These are phyloP conservation scores for Mirza zaza DNA, from an alignment of 2,113 vertebrate genomes.

Conservation along the genomic window DNA sequence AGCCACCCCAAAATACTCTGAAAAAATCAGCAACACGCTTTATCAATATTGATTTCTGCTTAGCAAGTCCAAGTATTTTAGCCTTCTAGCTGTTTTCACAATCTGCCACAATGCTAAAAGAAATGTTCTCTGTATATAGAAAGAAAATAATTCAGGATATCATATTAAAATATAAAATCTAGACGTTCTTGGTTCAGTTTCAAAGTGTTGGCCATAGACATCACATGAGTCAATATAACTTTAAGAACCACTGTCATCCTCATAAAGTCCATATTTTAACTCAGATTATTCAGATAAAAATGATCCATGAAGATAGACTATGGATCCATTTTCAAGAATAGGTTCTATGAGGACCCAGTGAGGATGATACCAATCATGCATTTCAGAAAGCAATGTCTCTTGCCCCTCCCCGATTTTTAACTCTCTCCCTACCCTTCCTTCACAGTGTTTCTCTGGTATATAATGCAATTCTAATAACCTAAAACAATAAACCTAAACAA, in stretches of 20 bases:
- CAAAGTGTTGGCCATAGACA: neutral
- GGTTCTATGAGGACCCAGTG: neutral
- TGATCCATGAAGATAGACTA: neutral
- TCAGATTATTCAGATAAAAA: neutral
- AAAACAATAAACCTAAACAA: neutral
- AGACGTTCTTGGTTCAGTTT: neutral
- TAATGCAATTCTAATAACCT: neutral
- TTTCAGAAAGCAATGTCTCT: neutral
- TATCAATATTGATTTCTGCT: slow-evolving; percentile 19
- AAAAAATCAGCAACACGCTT: neutral
- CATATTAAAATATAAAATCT: neutral
- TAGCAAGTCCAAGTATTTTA: slow-evolving; percentile 1
- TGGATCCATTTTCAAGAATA: neutral
- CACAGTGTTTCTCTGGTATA: neutral
- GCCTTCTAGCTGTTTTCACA: neutral
- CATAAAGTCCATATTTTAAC: neutral
- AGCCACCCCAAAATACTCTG: neutral
- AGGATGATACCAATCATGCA: neutral
- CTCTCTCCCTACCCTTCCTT: neutral
- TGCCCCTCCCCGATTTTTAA: neutral
- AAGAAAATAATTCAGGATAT: neutral
- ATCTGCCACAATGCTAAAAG: neutral
- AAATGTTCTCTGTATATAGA: neutral
- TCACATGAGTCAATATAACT: neutral
- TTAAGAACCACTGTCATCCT: neutral